Percentiles rank a stretch among this genome's conserved stretches.
phyloP scores from a whole-genome alignment of 2,113 vertebrate genomes.

The Nanger granti region DNA sequence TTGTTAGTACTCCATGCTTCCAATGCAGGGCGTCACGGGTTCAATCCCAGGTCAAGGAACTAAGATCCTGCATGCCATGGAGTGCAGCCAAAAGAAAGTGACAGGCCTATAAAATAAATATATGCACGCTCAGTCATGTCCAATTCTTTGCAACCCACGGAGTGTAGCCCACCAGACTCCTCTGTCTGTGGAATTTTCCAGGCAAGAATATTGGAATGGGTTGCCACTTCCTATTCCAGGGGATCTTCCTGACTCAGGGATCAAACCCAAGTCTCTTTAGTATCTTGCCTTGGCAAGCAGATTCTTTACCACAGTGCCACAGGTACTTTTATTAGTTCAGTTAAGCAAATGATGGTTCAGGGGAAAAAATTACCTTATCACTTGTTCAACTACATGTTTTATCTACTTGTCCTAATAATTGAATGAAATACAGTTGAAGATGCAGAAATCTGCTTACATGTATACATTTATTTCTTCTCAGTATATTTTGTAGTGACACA shows the following conservation, averaged over 20 bases:
- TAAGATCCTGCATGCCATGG: background rate
- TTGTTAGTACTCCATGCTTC: background rate
- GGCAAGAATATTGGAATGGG: background rate
- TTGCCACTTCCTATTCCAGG: background rate
- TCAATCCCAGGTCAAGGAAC: background rate
- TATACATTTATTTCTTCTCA: background rate
- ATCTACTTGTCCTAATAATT: background rate
- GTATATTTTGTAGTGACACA: background rate
- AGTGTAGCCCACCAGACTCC: background rate
- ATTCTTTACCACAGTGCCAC: background rate
- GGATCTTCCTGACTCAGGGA: background rate
- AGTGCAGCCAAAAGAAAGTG: background rate
- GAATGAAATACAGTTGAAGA: background rate
- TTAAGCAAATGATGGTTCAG: background rate
- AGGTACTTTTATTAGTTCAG: background rate
- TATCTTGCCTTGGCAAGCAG: accelerated
- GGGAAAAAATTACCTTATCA: background rate
- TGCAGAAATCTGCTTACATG: background rate
- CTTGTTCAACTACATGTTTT: background rate
- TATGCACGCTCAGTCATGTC: background rate
- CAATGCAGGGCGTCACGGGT: background rate
- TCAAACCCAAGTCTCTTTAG: background rate
- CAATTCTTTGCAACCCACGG: background rate
- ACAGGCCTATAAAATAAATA: background rate
- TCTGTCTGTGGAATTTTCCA: background rate